phyloP scores from a whole-genome alignment of 2,888 invertebrate species.

The Colostygia pectinataria region DNA sequence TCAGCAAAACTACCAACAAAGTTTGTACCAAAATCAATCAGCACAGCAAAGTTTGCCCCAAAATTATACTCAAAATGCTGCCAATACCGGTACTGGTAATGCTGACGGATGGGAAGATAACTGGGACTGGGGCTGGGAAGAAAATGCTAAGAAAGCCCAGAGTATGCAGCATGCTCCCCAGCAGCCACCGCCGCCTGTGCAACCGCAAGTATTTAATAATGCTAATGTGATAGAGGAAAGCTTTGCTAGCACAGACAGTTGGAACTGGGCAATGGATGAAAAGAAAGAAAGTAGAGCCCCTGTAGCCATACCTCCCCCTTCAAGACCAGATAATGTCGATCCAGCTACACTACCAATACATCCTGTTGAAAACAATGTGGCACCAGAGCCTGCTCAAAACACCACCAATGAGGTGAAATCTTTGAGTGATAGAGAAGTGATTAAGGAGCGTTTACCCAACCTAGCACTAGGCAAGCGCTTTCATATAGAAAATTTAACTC shows the following conservation, averaged over 20 bases:
- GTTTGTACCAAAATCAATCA: constrained; percentile 39
- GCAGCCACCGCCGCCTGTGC: constrained; percentile 29
- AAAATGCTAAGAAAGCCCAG: constrained; percentile 68
- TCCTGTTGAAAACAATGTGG: constrained; percentile 42
- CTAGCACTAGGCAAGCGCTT: constrained; percentile 70
- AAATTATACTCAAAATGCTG: constrained; percentile 54
- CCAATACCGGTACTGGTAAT: constrained; percentile 37
- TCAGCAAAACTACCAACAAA: constrained; percentile 40
- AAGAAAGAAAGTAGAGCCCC: constrained; percentile 53
- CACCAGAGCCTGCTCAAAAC: constrained; percentile 39
- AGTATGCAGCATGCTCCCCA: constrained; percentile 41
- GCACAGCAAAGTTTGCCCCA: constrained; percentile 43
- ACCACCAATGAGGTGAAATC: constrained; percentile 55
- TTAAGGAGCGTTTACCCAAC: constrained; percentile 71
- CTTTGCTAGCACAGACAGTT: constrained; percentile 80
- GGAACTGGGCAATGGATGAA: constrained; percentile 85
- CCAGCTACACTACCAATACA: constrained; percentile 38
- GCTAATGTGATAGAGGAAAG: constrained; percentile 83
- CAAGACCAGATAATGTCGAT: constrained; percentile 37
- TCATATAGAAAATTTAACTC: constrained; percentile 73
- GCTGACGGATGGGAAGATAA: constrained; percentile 72
- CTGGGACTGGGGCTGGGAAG: constrained; percentile 86
- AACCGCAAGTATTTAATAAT: constrained; percentile 56
- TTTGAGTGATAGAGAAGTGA: constrained; percentile 65
- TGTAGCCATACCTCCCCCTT: constrained; percentile 30